phyloP scores from a whole-genome alignment of 23 tunicate genomes.

The Phallusia fumigata region DNA sequence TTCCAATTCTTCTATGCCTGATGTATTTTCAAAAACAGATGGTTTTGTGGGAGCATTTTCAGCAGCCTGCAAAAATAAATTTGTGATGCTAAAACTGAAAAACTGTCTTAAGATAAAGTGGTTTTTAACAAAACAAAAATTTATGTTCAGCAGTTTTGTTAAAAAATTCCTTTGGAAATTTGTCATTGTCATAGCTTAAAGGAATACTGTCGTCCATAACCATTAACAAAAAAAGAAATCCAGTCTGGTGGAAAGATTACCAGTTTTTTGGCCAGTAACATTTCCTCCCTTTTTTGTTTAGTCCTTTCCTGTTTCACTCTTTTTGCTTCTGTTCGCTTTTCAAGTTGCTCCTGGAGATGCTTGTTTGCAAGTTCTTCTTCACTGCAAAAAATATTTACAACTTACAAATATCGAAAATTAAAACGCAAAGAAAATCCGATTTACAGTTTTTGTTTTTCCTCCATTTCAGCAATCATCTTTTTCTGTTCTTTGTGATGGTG shows the following conservation, averaged over 20 bases:
- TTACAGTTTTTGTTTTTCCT: conserved; percentile 6
- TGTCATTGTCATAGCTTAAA: no score
- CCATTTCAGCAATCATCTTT: conserved; percentile 7
- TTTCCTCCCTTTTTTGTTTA: conserved; percentile 53
- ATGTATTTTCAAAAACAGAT: conserved; percentile 41
- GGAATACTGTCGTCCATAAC: no score
- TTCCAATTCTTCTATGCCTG: conserved; percentile 72
- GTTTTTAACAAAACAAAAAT: no score
- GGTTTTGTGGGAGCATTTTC: conserved; percentile 33
- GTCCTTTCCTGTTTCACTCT: conserved; percentile 49
- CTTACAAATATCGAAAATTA: no score
- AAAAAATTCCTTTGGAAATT: no score
- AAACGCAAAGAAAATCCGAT: background rate
- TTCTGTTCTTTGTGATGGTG: conserved; percentile 32
- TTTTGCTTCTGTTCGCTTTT: conserved; percentile 57
- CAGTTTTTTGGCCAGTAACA: conserved; percentile 35
- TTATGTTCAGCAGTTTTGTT: no score
- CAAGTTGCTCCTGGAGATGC: conserved; percentile 26
- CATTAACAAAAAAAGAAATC: no score
- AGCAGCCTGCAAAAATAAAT: conserved; percentile 21
- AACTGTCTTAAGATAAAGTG: no score
- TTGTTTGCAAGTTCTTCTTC: conserved; percentile 47
- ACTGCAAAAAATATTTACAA: conserved; percentile 14
- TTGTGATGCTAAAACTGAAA: no score
- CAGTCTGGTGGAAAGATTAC: no score